These are phyloP conservation scores for Burhinus bistriatus DNA, from an alignment of 2,113 vertebrate genomes.

Conservation along the genomic window DNA sequence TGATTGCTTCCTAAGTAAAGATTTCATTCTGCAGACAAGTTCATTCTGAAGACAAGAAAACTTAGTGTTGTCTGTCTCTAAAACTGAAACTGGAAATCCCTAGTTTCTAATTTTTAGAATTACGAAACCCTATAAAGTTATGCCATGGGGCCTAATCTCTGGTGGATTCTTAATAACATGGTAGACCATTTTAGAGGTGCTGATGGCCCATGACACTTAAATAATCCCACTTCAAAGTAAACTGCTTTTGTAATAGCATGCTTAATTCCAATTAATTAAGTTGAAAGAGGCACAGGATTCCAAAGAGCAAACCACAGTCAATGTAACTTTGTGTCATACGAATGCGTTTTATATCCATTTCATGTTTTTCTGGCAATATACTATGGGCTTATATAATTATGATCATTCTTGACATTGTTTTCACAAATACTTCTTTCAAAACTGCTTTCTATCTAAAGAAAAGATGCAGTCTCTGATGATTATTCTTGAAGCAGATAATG, in stretches of 20 bases:
- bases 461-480: not conserved
- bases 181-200: not conserved
- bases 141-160: not conserved
- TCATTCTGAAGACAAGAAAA: not conserved
- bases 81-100: not conserved
- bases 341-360: not conserved
- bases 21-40: not conserved
- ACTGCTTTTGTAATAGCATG: slow-evolving; percentile 11
- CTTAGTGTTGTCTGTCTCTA: not conserved
- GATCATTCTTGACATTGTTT: not conserved
- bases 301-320: not conserved
- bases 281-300: not conserved
- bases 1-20: not conserved
- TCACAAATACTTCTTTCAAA: not conserved
- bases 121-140: not conserved
- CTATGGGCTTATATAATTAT: not conserved
- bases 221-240: slow-evolving; percentile 29
- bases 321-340: not conserved
- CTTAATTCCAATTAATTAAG: slow-evolving; percentile 33
- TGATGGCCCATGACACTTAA: slow-evolving; percentile 37
- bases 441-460: not conserved
- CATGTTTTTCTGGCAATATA: not conserved
- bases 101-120: not conserved
- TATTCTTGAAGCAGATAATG: not conserved
- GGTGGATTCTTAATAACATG: slow-evolving; percentile 25